These are phyloP conservation scores for Raja brachyura DNA, from an alignment of 2,113 vertebrate genomes.

Conservation along the genomic window DNA sequence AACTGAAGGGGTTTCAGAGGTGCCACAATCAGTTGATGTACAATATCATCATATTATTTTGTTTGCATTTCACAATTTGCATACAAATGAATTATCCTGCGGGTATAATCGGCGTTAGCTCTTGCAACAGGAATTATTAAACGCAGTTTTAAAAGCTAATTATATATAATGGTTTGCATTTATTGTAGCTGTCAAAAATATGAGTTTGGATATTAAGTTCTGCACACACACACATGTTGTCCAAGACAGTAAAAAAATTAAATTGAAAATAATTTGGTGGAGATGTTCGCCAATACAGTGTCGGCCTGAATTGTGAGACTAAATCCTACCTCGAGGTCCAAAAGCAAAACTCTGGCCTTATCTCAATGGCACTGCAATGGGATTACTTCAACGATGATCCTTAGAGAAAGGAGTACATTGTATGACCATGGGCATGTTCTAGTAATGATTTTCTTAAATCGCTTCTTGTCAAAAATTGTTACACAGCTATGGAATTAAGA, in stretches of 20 bases:
- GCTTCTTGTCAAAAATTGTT: slow-evolving; percentile 32
- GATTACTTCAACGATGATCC: slow-evolving; percentile 29
- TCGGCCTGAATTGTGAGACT: slow-evolving; percentile 15
- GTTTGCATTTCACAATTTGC: slow-evolving; percentile 29
- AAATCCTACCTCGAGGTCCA: slow-evolving; percentile 34
- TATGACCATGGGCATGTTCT: slow-evolving; percentile 29
- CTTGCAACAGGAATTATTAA: slow-evolving; percentile 29
- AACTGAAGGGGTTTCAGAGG: background rate
- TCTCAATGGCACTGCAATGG: slow-evolving; percentile 30
- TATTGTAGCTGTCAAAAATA: slow-evolving; percentile 31
- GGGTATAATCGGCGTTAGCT: slow-evolving; percentile 21
- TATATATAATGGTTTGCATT: slow-evolving; percentile 32
- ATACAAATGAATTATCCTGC: slow-evolving; percentile 33
- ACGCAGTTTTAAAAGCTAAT: slow-evolving; percentile 25
- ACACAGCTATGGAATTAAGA: background rate
- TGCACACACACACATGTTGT: background rate
- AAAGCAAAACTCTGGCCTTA: slow-evolving; percentile 28
- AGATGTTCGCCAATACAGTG: background rate
- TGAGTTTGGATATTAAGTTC: slow-evolving; percentile 30
- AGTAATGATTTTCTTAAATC: slow-evolving; percentile 37
- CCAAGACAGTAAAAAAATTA: slow-evolving; percentile 26
- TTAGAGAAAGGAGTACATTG: slow-evolving; percentile 9
- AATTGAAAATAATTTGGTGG: slow-evolving; percentile 29
- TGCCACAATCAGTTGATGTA: background rate
- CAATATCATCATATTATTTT: slow-evolving; percentile 10